Percentiles rank a stretch among this genome's conserved stretches.
These are phyloP conservation scores for Mormyrus iriodes DNA, from an alignment of 2,113 vertebrate genomes.

Conservation along the genomic window DNA sequence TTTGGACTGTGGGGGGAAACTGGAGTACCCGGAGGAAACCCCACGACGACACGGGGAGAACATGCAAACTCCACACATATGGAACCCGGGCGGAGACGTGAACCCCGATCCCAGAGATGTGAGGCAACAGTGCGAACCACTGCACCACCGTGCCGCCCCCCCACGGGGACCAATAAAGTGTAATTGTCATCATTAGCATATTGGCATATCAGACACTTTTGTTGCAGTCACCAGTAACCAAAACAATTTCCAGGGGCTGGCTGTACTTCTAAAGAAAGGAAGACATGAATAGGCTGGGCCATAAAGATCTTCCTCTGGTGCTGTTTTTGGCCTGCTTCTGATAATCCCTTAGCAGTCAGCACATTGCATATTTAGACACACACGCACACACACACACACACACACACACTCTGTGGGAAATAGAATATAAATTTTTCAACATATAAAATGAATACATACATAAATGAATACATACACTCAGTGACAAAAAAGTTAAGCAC, in stretches of 20 bases:
- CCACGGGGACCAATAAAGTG: no score
- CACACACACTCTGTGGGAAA: background rate
- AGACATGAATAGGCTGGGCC: background rate
- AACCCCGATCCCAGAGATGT: no score
- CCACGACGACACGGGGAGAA: no score
- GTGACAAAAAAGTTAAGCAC: no score
- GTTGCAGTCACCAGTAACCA: background rate
- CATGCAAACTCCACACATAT: no score
- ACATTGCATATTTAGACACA: background rate
- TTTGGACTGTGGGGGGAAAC: no score
- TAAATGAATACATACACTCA: background rate
- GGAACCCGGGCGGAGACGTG: no score
- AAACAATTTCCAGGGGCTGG: background rate
- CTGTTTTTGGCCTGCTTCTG: background rate
- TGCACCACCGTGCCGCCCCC: no score
- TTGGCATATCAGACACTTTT: background rate
- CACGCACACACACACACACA: background rate
- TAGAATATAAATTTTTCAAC: background rate
- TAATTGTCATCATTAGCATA: background rate
- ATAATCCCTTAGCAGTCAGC: background rate
- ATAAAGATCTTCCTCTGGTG: background rate
- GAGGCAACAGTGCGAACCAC: no score
- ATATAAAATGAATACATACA: no score
- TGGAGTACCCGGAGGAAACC: no score
- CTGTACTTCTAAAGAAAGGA: background rate